Conservation (phyloP, 2,113 vertebrate species). For the Boulengeromyrus knoepffleri region DNA sequence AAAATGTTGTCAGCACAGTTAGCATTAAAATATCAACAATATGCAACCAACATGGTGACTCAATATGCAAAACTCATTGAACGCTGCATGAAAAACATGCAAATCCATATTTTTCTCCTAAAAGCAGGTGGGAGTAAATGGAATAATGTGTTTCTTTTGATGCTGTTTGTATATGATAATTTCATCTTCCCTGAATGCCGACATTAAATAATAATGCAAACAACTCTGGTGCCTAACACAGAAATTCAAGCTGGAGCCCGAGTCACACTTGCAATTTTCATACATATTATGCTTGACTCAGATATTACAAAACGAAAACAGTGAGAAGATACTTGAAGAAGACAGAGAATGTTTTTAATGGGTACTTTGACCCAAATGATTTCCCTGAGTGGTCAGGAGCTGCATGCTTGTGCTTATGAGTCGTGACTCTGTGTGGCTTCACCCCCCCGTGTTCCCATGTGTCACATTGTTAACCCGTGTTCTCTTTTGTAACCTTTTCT, state of each 20-base stretch:
- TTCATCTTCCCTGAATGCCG: not conserved
- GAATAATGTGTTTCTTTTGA: constrained; percentile 8
- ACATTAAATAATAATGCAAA: not conserved
- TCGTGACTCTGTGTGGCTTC: not conserved
- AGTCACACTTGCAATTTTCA: not conserved
- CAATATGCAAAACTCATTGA: not conserved
- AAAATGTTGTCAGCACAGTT: not conserved
- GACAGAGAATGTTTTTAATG: not conserved
- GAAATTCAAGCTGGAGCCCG: not conserved
- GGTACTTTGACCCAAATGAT: not conserved
- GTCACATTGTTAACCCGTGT: not conserved
- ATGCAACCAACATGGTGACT: not conserved
- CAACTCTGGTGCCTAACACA: not conserved
- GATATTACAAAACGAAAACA: not conserved
- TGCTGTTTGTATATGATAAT: constrained; percentile 8
- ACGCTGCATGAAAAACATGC: not conserved
- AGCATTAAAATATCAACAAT: not conserved
- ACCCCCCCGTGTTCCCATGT: not conserved
- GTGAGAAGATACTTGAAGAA: not conserved
- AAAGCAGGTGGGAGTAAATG: constrained; percentile 1
- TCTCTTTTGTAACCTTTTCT: not conserved
- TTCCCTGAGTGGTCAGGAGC: not conserved
- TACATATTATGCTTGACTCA: not conserved
- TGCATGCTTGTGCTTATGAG: not conserved
- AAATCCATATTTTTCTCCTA: constrained; percentile 2